Conservation (phyloP, 2,797 vertebrate species). For the Novumbra hubbsi region DNA sequence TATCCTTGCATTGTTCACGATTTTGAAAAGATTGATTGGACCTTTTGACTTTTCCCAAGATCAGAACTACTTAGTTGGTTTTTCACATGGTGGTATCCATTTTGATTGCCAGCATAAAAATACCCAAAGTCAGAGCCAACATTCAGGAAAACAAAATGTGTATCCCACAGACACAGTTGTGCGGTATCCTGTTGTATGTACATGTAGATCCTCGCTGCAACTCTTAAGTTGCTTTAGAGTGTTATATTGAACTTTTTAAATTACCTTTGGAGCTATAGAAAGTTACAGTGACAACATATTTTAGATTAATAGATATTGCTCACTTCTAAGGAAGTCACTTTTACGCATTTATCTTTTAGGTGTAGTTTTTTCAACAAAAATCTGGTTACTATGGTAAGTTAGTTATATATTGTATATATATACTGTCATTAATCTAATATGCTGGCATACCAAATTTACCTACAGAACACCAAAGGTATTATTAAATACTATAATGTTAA, state of each 20-base stretch:
- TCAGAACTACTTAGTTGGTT: slow-evolving; percentile 5
- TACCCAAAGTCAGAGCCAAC: neutral
- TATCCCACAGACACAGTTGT: neutral
- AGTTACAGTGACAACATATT: neutral
- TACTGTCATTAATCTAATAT: neutral
- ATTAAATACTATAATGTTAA: slow-evolving; percentile 82
- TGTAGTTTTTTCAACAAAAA: neutral
- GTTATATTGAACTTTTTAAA: neutral
- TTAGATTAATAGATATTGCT: neutral
- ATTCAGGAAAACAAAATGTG: neutral
- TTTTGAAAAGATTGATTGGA: slow-evolving; percentile 73
- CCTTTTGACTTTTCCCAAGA: slow-evolving; percentile 53
- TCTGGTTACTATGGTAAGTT: neutral
- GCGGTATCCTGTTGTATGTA: neutral
- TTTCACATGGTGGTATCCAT: slow-evolving; percentile 18
- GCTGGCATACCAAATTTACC: neutral
- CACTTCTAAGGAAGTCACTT: neutral
- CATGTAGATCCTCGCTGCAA: neutral
- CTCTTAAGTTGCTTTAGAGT: neutral
- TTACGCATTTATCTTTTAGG: neutral
- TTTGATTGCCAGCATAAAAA: neutral
- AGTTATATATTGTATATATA: neutral
- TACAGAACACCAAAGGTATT: slow-evolving; percentile 66
- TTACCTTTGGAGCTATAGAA: neutral
- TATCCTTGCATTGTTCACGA: slow-evolving; percentile 46